Evolutionary conservation across 2,888 invertebrate genomes (phyloP), one percentile per base, ranked within the genome.

Genomic region (Monopis laevigella): DNA sequence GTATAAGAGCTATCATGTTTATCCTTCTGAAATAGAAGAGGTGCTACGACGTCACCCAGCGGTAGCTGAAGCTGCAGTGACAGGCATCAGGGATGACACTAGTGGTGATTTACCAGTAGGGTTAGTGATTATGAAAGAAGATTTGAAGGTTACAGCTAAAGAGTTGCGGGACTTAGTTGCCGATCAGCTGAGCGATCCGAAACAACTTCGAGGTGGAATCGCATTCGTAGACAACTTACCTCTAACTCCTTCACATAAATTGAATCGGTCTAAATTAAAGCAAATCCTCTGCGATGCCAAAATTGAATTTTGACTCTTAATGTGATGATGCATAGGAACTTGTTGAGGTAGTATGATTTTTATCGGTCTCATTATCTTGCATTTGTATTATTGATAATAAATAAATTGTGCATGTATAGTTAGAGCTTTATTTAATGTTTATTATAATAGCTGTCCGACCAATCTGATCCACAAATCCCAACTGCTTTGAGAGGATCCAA

Each of bases 281-380:
- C 10, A 10, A 11, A 7, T 36, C 6, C 5, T 36, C 12, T 13
- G 10, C 12, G 13, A 19, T 2, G n/a, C 36, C 8, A 36, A 36
- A 36, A 19, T 19, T 12, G 36, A 36, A 11, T 36, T 36, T 21
- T 36, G 21, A 24, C n/a, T n/a, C n/a, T n/a, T n/a, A n/a, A n/a
- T n/a, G n/a, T n/a, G n/a, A n/a, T n/a, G n/a, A n/a, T n/a, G n/a
- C n/a, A n/a, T n/a, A n/a, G n/a, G n/a, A n/a, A n/a, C n/a, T n/a
- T n/a, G n/a, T n/a, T n/a, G n/a, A n/a, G n/a, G n/a, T n/a, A n/a
- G n/a, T n/a, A n/a, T n/a, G n/a, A n/a, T n/a, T n/a, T n/a, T n/a
- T n/a, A n/a, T n/a, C n/a, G n/a, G n/a, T n/a, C n/a, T n/a, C n/a
- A n/a, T n/a, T n/a, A n/a, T n/a, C n/a, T n/a, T n/a, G n/a, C n/a